These are phyloP conservation scores for Fulmarus glacialis DNA, from an alignment of 2,113 vertebrate species.

Conservation along the genomic window DNA sequence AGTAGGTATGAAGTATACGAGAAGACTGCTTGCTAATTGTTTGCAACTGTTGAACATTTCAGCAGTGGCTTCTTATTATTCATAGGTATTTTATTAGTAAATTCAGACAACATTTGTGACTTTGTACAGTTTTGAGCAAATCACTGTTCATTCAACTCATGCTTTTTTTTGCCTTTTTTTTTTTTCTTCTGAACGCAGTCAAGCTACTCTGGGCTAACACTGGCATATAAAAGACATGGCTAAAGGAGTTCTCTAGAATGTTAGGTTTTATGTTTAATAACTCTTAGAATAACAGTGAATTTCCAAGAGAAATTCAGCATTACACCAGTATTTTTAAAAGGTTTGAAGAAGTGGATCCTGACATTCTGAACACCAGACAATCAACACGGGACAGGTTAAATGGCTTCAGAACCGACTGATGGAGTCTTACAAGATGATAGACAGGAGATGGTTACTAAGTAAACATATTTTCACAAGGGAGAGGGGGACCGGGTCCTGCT, in stretches of 20 bases:
- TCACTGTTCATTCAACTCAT: not conserved
- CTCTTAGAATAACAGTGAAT: not conserved
- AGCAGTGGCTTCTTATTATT: not conserved
- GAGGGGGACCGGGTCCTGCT: not conserved
- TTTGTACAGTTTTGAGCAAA: not conserved
- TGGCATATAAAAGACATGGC: not conserved
- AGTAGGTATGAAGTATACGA: not conserved
- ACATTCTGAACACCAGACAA: not conserved
- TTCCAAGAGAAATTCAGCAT: not conserved
- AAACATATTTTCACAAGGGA: not conserved
- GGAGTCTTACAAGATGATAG: not conserved
- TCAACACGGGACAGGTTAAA: not conserved
- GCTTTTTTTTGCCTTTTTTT: rapidly evolving
- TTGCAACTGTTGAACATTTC: not conserved
- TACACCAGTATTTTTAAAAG: not conserved
- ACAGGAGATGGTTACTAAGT: not conserved
- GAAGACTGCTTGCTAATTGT: not conserved
- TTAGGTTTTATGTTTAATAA: not conserved
- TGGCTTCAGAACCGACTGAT: not conserved
- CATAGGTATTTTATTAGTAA: not conserved
- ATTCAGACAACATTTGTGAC: not conserved
- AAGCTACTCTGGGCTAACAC: not conserved
- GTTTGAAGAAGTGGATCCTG: not conserved
- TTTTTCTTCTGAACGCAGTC: not conserved
- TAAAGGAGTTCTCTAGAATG: not conserved